These are phyloP conservation scores for Baryphthengus martii DNA, from an alignment of 2,113 vertebrate species.

Conservation along the genomic window DNA sequence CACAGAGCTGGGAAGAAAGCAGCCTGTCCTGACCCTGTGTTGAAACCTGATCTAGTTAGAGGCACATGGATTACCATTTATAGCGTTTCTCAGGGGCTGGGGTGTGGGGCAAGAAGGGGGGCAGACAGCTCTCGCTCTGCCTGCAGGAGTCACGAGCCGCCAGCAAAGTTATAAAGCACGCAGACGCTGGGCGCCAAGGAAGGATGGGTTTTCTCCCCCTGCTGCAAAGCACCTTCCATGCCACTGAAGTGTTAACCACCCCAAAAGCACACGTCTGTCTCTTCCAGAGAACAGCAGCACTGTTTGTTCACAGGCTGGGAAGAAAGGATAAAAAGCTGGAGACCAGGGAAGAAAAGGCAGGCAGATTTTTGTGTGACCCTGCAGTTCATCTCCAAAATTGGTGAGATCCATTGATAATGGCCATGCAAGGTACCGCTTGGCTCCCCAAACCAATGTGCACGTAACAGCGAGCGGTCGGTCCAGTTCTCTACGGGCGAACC, in stretches of 20 bases:
- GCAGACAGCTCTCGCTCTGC: background rate
- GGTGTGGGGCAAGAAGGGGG: background rate
- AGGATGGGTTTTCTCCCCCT: background rate
- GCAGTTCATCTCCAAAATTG: background rate
- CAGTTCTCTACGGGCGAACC: background rate
- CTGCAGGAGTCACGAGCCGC: background rate
- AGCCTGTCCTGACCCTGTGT: background rate
- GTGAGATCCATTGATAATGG: background rate
- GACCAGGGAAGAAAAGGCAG: background rate
- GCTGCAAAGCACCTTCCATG: background rate
- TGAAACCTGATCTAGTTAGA: slow-evolving; percentile 50
- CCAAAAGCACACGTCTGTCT: accelerated
- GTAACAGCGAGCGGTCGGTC: accelerated
- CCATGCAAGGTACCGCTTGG: background rate
- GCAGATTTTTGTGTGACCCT: background rate
- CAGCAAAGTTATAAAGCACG: background rate
- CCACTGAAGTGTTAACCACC: background rate
- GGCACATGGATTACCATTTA: slow-evolving; percentile 40
- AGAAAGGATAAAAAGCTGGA: background rate
- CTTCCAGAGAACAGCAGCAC: background rate
- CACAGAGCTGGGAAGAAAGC: slow-evolving; percentile 34
- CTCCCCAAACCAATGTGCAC: background rate
- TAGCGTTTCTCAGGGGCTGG: background rate
- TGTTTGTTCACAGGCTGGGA: background rate
- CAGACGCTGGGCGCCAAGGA: background rate